These are phyloP conservation scores for Piezodorus guildinii DNA, from an alignment of 1,140 invertebrate species.

Conservation along the genomic window DNA sequence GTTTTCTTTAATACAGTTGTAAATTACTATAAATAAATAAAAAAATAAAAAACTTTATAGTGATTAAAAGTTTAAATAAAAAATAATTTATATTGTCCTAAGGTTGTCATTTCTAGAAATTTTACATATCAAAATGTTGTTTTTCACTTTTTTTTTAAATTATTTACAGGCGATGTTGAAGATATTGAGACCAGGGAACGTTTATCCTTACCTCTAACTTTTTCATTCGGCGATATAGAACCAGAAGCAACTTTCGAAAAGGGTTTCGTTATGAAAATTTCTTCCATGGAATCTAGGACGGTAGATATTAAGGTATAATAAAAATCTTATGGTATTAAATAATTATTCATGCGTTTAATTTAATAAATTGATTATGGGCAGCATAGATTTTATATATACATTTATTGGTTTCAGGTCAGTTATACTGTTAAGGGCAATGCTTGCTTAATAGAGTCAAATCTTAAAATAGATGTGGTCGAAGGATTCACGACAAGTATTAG, in stretches of 20 bases:
- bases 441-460: constrained; percentile 11
- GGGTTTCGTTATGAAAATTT: constrained; percentile 20
- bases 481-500: neutral
- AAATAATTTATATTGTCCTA: too few relatives aligned
- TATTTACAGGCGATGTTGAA: constrained; percentile 23
- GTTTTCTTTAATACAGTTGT: too few relatives aligned
- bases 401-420: constrained; percentile 8
- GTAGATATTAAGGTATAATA: constrained; percentile 16
- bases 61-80: too few relatives aligned
- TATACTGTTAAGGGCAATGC: neutral
- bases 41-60: too few relatives aligned
- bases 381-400: too few relatives aligned
- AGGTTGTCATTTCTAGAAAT: too few relatives aligned
- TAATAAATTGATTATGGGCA: too few relatives aligned
- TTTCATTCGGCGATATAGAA: constrained; percentile 16
- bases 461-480: constrained; percentile 10
- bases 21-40: too few relatives aligned
- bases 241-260: constrained; percentile 10
- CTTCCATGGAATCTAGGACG: constrained; percentile 21
- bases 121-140: too few relatives aligned
- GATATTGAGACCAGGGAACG: constrained; percentile 16
- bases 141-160: too few relatives aligned
- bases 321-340: too few relatives aligned
- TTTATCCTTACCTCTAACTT: constrained; percentile 20
- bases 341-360: too few relatives aligned